Conservation (phyloP, 1,140 invertebrate genomes). For the Medauroidea extradentata region DNA sequence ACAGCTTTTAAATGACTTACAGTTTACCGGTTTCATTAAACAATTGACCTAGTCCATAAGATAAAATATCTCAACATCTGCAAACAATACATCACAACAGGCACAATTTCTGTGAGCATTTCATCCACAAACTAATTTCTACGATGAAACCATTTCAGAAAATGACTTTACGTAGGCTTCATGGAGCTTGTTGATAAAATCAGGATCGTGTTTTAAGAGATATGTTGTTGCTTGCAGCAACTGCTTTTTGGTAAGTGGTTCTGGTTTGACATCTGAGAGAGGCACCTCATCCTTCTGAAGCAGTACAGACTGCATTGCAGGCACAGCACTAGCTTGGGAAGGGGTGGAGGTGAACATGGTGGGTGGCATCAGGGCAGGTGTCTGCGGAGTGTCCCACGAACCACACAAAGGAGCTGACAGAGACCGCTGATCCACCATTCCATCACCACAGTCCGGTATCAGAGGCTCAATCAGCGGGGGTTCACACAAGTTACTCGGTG, state of each 20-base stretch:
- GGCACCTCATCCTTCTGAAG: not conserved
- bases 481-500: conserved; percentile 30
- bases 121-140: conserved; percentile 13
- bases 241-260: conserved; percentile 80
- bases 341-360: conserved; percentile 62
- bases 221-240: conserved; percentile 83
- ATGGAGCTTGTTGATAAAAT: conserved; percentile 82
- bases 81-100: too few relatives aligned
- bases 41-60: too few relatives aligned
- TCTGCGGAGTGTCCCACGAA: conserved; percentile 46
- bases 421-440: conserved; percentile 36
- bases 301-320: not conserved
- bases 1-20: too few relatives aligned
- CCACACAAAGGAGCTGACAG: conserved; percentile 44
- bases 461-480: too few relatives aligned
- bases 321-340: conserved; percentile 15
- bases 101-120: too few relatives aligned
- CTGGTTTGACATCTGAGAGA: conserved; percentile 43
- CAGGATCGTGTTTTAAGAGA: conserved; percentile 78
- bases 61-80: too few relatives aligned
- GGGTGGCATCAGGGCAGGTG: conserved; percentile 72
- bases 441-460: not conserved
- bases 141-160: conserved; percentile 64
- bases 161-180: conserved; percentile 86
- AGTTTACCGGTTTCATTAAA: too few relatives aligned